These are phyloP conservation scores for Heterotilapia buettikoferi DNA, from an alignment of 2,113 vertebrate species.

Conservation along the genomic window DNA sequence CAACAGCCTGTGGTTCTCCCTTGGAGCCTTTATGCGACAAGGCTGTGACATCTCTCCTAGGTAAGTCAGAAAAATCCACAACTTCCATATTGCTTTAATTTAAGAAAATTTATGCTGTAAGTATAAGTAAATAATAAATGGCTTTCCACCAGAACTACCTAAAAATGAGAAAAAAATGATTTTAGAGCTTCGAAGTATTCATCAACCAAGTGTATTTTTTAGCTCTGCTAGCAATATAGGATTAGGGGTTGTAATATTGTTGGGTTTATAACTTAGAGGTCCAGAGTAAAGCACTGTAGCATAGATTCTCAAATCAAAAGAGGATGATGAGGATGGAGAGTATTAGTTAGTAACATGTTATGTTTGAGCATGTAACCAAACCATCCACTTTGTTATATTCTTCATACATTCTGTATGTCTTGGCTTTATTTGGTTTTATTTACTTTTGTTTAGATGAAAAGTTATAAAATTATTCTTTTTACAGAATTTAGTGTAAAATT, in stretches of 20 bases:
- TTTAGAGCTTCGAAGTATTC: not conserved
- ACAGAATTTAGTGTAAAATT: not conserved
- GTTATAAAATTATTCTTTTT: not conserved
- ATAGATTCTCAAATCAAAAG: not conserved
- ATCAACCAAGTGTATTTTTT: not conserved
- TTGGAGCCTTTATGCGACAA: conserved; percentile 94
- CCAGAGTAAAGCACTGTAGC: not conserved
- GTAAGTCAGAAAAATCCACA: conserved; percentile 69
- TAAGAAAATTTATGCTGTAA: accelerated
- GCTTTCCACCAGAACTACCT: not conserved
- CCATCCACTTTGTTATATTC: not conserved
- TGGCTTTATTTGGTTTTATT: not conserved
- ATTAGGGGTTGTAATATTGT: not conserved
- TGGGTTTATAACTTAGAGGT: not conserved
- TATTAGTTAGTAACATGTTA: not conserved
- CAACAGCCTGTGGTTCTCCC: conserved; percentile 99
- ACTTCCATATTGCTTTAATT: not conserved
- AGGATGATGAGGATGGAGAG: not conserved
- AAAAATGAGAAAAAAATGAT: not conserved
- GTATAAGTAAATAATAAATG: not conserved
- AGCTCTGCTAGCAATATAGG: not conserved
- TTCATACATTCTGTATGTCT: not conserved
- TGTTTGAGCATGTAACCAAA: not conserved
- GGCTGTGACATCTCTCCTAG: conserved; percentile 95
- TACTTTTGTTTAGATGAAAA: not conserved